Evolutionary conservation across 1,140 invertebrate species (phyloP).

Genomic region (Caerostris darwini): DNA sequence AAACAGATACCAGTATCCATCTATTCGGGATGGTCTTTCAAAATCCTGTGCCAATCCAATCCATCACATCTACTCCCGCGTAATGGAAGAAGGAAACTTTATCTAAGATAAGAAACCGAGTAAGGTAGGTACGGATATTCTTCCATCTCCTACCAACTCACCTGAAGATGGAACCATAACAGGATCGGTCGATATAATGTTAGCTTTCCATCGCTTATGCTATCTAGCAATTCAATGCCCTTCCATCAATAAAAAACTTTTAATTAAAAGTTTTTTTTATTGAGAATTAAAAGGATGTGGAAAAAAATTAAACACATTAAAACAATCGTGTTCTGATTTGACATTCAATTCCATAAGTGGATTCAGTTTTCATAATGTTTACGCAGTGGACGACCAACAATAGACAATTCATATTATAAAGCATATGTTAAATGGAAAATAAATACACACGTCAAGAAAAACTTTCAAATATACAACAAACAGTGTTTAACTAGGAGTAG

Average conservation of each 20-base stretch:
- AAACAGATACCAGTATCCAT: conserved; percentile 38
- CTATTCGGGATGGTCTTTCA: not conserved
- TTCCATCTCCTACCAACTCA: not conserved
- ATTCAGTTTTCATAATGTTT: too few relatives aligned
- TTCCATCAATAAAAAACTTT: not conserved
- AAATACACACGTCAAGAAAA: too few relatives aligned
- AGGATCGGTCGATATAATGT: not conserved
- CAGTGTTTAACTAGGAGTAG: too few relatives aligned
- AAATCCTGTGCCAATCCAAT: not conserved
- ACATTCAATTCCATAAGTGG: too few relatives aligned
- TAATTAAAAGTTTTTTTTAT: not conserved
- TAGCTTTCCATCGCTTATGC: not conserved
- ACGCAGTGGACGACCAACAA: too few relatives aligned
- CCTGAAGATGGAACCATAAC: not conserved
- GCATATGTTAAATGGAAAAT: too few relatives aligned
- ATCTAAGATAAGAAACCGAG: not conserved
- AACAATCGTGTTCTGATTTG: too few relatives aligned
- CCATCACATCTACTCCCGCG: not conserved
- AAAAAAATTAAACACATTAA: too few relatives aligned
- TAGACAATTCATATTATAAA: too few relatives aligned
- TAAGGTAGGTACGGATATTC: not conserved
- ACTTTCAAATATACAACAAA: too few relatives aligned
- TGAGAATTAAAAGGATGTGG: not conserved
- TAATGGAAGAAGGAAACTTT: not conserved
- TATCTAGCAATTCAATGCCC: not conserved